Percentiles rank a stretch among this genome's conserved stretches.
phyloP scores from a whole-genome alignment of 2,888 invertebrate species.

The Synergus laeviventris region DNA sequence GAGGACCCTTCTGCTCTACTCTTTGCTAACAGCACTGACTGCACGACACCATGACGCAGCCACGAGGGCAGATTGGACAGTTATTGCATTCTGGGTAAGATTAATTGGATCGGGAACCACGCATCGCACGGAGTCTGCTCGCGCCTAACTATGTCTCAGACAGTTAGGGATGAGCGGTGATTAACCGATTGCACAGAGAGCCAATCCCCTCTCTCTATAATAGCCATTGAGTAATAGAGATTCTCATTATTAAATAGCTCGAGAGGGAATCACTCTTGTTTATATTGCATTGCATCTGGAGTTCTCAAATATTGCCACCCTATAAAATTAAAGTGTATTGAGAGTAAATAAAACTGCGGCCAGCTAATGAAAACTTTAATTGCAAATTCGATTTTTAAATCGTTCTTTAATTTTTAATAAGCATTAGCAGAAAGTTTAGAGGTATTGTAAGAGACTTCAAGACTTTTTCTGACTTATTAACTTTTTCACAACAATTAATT shows the following conservation, averaged over 20 bases:
- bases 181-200: slow-evolving; percentile 71
- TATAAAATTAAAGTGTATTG: slow-evolving; percentile 31
- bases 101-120: slow-evolving; percentile 68
- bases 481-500: background rate
- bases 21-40: slow-evolving; percentile 63
- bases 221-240: slow-evolving; percentile 72
- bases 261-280: slow-evolving; percentile 45
- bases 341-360: background rate
- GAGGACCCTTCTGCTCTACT: slow-evolving; percentile 47
- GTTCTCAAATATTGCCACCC: slow-evolving; percentile 39
- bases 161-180: slow-evolving; percentile 67
- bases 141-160: slow-evolving; percentile 66
- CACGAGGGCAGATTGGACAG: slow-evolving; percentile 75
- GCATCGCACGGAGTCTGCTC: slow-evolving; percentile 47
- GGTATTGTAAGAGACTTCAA: too few relatives aligned
- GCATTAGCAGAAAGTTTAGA: too few relatives aligned
- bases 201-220: slow-evolving; percentile 57
- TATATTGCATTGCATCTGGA: slow-evolving; percentile 37
- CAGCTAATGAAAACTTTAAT: background rate
- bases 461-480: too few relatives aligned
- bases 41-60: slow-evolving; percentile 72
- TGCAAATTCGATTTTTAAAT: background rate
- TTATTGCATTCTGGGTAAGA: slow-evolving; percentile 76
- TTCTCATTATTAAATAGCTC: slow-evolving; percentile 69
- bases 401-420: background rate